Evolutionary conservation across 2,797 vertebrate genomes (phyloP), one percentile per base, ranked within the genome.

Genomic region (Gadopsis marmoratus): DNA sequence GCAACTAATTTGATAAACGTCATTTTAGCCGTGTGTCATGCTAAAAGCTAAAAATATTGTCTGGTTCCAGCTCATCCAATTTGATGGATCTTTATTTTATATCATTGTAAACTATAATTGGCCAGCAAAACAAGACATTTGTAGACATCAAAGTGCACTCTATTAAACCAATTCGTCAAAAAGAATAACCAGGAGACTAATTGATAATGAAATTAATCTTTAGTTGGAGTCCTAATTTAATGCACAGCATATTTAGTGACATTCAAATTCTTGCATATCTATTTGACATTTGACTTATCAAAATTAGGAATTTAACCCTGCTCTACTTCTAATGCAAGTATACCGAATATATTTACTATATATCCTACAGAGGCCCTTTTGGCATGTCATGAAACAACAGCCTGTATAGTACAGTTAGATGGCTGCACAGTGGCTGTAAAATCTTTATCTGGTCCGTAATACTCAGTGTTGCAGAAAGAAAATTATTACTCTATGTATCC

Each of bases 381-480:
- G 64, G 75, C 56, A 70, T 59, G 19, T 65, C 59, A 64, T 68
- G 31, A 78, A 63, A 74, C 64, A 74, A 64, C 31, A 64, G 70
- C 5, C 14, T 47, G 55, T 21, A 23, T 7, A 48, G 47, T 48
- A 45, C 53, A 31, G 56, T 67, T 16, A 21, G 64, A 66, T 45
- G 73, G 14, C 64, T 64, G 54, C 62, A 78, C 45, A 26, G 53
- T 50, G 21, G 51, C 60, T 63, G n/a, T 39, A 33, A 29, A 67
- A 62, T 47, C 55, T 55, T 58, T 45, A 9, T 67, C 43, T 76
- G 45, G 5, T 59, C 16, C 19, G 35, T 10, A 29, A 66, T 29
- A 33, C 7, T 64, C 7, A 31, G 16, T 7, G 13, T 19, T 56
- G 39, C 16, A 59, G 43, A 33, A 63, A 8, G 31, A 48, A 8